Conservation (phyloP, 1,140 invertebrate species). For the Conopomorpha cramerella region DNA sequence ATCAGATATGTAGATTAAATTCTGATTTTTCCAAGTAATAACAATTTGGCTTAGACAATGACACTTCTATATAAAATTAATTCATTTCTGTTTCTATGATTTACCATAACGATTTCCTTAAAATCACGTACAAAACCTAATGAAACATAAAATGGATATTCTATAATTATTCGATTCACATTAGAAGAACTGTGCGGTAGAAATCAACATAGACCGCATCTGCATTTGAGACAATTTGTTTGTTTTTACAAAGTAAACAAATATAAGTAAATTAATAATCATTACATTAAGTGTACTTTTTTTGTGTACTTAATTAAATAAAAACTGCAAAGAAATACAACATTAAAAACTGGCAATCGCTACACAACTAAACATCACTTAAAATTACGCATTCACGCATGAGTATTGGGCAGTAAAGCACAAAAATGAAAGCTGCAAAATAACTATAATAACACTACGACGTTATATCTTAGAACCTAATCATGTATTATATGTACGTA, state of each 20-base stretch:
- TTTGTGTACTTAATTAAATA: constrained; percentile 51
- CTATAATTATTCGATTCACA: no score
- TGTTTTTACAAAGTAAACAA: no score
- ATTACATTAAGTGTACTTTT: constrained; percentile 51
- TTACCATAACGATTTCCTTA: constrained; percentile 22
- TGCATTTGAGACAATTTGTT: no score
- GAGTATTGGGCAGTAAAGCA: constrained; percentile 58
- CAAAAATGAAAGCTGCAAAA: constrained; percentile 56
- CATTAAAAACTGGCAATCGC: constrained; percentile 28
- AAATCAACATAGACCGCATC: no score
- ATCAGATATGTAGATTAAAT: constrained; percentile 60
- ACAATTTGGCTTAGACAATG: constrained; percentile 47
- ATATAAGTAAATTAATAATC: constrained; percentile 24
- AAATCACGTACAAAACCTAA: constrained; percentile 28
- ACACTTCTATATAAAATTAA: constrained; percentile 32
- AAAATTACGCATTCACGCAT: constrained; percentile 51
- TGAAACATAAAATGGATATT: constrained; percentile 9
- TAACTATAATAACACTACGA: constrained; percentile 33
- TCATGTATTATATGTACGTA: constrained; percentile 31
- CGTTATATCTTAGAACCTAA: constrained; percentile 12
- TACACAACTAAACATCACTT: constrained; percentile 35
- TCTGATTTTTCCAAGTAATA: constrained; percentile 55
- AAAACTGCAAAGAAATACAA: constrained; percentile 46
- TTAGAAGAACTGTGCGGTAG: no score
- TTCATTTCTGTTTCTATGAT: constrained; percentile 23